A percentile compares a stretch with the other conserved stretches of the same genome.
phyloP scores from a whole-genome alignment of 1,140 invertebrate species.

The Theocolax elegans region DNA sequence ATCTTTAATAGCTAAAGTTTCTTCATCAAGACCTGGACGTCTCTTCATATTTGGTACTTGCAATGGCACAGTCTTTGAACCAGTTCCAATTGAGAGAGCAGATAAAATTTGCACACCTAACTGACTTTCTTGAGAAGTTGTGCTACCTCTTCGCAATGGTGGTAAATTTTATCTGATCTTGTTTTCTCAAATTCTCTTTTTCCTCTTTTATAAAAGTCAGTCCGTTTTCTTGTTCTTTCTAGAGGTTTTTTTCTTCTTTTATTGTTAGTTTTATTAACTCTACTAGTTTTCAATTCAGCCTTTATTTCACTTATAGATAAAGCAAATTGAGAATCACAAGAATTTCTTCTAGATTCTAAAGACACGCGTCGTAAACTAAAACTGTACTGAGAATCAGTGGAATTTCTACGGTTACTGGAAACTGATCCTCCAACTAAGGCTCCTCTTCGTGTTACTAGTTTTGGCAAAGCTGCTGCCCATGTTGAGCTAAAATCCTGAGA shows the following conservation, averaged over 20 bases:
- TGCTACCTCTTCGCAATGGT: constrained; percentile 74
- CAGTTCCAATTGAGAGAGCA: constrained; percentile 64
- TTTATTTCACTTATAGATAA: constrained; percentile 85
- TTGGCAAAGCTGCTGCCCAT: constrained; percentile 88
- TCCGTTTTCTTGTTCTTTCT: constrained; percentile 41
- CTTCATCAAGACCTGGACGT: constrained; percentile 62
- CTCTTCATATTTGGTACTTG: constrained; percentile 70
- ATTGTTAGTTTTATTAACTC: constrained; percentile 58
- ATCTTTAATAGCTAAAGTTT: constrained; percentile 59
- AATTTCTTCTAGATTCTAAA: constrained; percentile 84
- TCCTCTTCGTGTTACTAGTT: constrained; percentile 84
- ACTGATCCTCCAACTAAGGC: constrained; percentile 75
- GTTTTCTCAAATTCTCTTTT: constrained; percentile 57
- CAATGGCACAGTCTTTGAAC: constrained; percentile 61
- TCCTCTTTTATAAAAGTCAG: constrained; percentile 42
- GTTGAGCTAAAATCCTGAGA: constrained; percentile 83
- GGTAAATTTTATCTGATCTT: constrained; percentile 64
- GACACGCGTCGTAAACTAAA: constrained; percentile 81
- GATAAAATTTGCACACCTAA: constrained; percentile 72
- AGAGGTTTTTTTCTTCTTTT: constrained; percentile 38
- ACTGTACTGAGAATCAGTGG: constrained; percentile 84
- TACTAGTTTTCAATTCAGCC: constrained; percentile 69
- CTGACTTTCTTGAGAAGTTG: constrained; percentile 83
- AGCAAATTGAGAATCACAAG: constrained; percentile 85
- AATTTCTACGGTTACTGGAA: constrained; percentile 73